Evolutionary conservation across 2,888 invertebrate species (phyloP).

Genomic region (Agonopterix subpropinquella): DNA sequence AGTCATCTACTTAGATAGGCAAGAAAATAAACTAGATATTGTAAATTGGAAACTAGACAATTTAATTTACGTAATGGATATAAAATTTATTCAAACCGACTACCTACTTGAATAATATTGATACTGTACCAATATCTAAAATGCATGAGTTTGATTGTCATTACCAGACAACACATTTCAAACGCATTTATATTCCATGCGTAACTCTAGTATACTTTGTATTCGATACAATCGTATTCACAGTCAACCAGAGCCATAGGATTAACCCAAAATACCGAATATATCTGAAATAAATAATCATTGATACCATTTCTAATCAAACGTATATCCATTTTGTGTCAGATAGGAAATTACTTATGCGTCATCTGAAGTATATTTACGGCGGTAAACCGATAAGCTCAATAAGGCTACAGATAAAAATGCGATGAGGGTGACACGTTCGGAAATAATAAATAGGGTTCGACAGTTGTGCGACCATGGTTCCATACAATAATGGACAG

Average conservation of each 20-base stretch:
- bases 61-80: too few relatives aligned
- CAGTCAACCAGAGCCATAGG: not conserved
- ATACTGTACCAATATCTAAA: too few relatives aligned
- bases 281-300: slow-evolving; percentile 25
- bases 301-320: slow-evolving; percentile 33
- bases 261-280: not conserved
- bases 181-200: too few relatives aligned
- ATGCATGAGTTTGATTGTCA: too few relatives aligned
- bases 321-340: slow-evolving; percentile 28
- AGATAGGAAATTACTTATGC: slow-evolving; percentile 20
- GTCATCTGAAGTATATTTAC: slow-evolving; percentile 46
- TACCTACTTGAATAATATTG: too few relatives aligned
- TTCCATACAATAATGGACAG: too few relatives aligned
- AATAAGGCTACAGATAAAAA: slow-evolving; percentile 51
- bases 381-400: slow-evolving; percentile 50
- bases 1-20: too few relatives aligned
- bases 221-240: not conserved
- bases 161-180: too few relatives aligned
- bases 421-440: slow-evolving; percentile 35
- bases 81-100: too few relatives aligned
- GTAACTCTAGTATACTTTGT: not conserved
- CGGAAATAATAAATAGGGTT: slow-evolving; percentile 7
- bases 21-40: too few relatives aligned
- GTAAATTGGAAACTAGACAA: too few relatives aligned
- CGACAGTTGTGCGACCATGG: too few relatives aligned